phyloP scores from a whole-genome alignment of 1,140 invertebrate species.

The Rhyzopertha dominica region DNA sequence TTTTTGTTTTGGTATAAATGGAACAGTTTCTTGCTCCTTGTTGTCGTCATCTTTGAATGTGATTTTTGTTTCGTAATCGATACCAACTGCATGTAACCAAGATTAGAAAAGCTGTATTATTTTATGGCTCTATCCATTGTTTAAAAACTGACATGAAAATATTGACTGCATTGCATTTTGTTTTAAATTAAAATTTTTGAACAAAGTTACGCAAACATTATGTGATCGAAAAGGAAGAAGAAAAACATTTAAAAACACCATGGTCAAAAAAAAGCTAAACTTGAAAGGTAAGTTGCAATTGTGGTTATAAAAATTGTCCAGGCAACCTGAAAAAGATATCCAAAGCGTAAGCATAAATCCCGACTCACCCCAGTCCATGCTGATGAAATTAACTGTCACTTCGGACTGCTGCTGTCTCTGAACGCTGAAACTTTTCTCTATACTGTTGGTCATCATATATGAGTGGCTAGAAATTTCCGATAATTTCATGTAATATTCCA shows the following conservation, averaged over 20 bases:
- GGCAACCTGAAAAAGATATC: background rate
- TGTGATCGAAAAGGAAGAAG: background rate
- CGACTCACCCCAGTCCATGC: slow-evolving; percentile 37
- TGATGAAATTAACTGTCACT: slow-evolving; percentile 32
- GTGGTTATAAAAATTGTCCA: background rate
- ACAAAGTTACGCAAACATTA: background rate
- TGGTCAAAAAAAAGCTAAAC: slow-evolving; percentile 1
- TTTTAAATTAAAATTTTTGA: no score
- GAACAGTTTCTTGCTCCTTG: no score
- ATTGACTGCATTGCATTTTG: no score
- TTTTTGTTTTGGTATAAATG: no score
- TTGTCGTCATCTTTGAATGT: no score
- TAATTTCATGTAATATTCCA: slow-evolving; percentile 5
- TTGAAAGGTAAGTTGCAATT: background rate
- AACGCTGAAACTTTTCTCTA: slow-evolving; percentile 19
- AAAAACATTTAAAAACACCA: slow-evolving; percentile 5
- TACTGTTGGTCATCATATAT: slow-evolving; percentile 27
- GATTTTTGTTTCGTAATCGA: no score
- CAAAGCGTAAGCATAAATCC: background rate
- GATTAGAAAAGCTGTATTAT: no score
- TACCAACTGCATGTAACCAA: no score
- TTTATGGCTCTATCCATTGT: no score
- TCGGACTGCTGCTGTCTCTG: slow-evolving; percentile 8
- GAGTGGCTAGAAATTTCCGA: slow-evolving; percentile 26
- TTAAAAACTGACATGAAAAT: no score